Evolutionary conservation across 2,113 vertebrate genomes (phyloP), one percentile per base, ranked within the genome.

Genomic region (Cochlearius cochlearius): DNA sequence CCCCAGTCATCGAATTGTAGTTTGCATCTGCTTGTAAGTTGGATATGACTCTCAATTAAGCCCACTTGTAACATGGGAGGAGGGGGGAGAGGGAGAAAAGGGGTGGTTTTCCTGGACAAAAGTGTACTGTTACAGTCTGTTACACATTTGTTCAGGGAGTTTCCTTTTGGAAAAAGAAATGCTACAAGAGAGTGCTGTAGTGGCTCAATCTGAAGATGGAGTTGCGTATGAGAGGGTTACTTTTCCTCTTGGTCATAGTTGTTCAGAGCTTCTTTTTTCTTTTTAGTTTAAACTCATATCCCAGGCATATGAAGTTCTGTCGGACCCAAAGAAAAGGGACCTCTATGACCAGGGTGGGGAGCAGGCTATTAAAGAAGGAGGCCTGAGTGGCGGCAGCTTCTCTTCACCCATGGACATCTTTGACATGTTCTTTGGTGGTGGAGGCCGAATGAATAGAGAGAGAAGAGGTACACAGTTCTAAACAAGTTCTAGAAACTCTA

Each of bases 351-450:
- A 99, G 97, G 99, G 99, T 80, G 99, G 99, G 56, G 99, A 99
- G 79, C 99, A 99, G 96, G 99, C 99, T 7, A 99, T 99, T 94
- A 99, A 99, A 98, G 99, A 99, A 97, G 99, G 99, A 43, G 99
- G 99, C 89, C 97, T 98, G 77, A 96, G 98, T 58, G 98, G 99
- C 96, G 98, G 98, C 88, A 98, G 91, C 71, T 99, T 98, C 97
- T 98, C 98, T 25, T 99, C 99, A 29, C 99, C 99, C 49, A 99
- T 99, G 99, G 99, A 99, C 97, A 99, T 99, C 97, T 99, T 99
- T 96, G 99, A 99, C 98, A 99, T 99, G 99, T 99, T 99, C 97
- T 99, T 99, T 97, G 99, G 99, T 86, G 99, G 99, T 58, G 99
- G 99, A 82, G 99, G 99, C 90, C 98, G 99, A 94, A 99, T 99